These are phyloP conservation scores for Xiphophorus maculatus DNA, from an alignment of 2,113 vertebrate genomes.

Conservation along the genomic window DNA sequence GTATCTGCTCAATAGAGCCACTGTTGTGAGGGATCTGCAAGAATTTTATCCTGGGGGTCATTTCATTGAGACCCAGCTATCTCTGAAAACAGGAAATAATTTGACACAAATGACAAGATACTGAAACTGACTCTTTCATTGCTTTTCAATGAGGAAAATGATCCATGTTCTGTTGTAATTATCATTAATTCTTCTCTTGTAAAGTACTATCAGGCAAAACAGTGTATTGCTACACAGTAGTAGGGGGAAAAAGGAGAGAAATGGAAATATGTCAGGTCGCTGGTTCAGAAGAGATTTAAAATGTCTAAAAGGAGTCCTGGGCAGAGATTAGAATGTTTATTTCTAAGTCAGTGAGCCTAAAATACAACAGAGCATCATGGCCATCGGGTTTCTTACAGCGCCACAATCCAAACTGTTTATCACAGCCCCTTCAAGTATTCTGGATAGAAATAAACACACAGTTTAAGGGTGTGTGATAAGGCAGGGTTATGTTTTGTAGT, in stretches of 20 bases:
- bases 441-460: slow-evolving; percentile 39
- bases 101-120: slow-evolving; percentile 22
- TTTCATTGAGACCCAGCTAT: neutral
- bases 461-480: slow-evolving; percentile 30
- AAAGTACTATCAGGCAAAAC: slow-evolving; percentile 3
- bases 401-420: slow-evolving; percentile 37
- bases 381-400: neutral
- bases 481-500: slow-evolving; percentile 37
- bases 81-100: slow-evolving; percentile 21
- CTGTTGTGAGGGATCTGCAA: neutral
- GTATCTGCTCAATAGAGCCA: neutral
- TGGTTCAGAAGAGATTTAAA: neutral
- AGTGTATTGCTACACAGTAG: neutral
- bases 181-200: slow-evolving; percentile 24
- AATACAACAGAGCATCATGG: slow-evolving; percentile 4
- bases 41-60: slow-evolving; percentile 3
- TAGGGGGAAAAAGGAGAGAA: neutral
- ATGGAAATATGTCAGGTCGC: neutral
- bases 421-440: slow-evolving; percentile 13
- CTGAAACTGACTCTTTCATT: neutral
- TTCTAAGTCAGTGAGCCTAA: slow-evolving; percentile 30
- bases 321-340: slow-evolving; percentile 39
- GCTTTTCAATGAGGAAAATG: neutral
- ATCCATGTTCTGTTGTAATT: slow-evolving; percentile 15
- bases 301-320: neutral